These are phyloP conservation scores for Ostrea edulis DNA, from an alignment of 1,140 invertebrate species.

Conservation along the genomic window DNA sequence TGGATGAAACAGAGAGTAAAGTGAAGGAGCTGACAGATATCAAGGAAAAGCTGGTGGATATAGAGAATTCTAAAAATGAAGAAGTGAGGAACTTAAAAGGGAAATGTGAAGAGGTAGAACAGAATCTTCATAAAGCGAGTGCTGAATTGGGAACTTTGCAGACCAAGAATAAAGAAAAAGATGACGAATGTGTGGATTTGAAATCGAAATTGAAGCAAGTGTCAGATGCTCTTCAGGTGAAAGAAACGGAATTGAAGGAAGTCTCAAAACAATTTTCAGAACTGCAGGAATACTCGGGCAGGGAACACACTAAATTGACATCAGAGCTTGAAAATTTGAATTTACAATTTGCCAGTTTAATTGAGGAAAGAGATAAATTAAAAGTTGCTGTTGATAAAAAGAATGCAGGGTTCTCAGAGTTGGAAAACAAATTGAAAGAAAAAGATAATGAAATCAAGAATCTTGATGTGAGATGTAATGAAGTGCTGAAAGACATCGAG, in stretches of 20 bases:
- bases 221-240: constrained; percentile 41
- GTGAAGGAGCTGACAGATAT: constrained; percentile 33
- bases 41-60: constrained; percentile 55
- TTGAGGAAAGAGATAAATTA: constrained; percentile 50
- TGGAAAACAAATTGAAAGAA: constrained; percentile 19
- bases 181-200: constrained; percentile 14
- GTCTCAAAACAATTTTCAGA: constrained; percentile 33
- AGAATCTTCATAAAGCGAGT: constrained; percentile 44
- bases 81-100: constrained; percentile 58
- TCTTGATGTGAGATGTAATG: neutral
- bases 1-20: constrained; percentile 50
- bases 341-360: neutral
- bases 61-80: constrained; percentile 57
- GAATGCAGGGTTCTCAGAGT: constrained; percentile 13
- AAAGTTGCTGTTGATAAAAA: constrained; percentile 45
- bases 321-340: constrained; percentile 41
- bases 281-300: constrained; percentile 42
- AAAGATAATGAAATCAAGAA: constrained; percentile 37
- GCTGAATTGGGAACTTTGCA: constrained; percentile 33
- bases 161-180: constrained; percentile 42
- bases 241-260: constrained; percentile 49
- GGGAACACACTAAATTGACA: constrained; percentile 42
- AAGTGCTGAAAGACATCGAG: neutral
- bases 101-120: constrained; percentile 44
- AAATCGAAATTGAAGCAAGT: constrained; percentile 46